phyloP scores from a whole-genome alignment of 1,140 invertebrate species.

The Drosophila repleta region DNA sequence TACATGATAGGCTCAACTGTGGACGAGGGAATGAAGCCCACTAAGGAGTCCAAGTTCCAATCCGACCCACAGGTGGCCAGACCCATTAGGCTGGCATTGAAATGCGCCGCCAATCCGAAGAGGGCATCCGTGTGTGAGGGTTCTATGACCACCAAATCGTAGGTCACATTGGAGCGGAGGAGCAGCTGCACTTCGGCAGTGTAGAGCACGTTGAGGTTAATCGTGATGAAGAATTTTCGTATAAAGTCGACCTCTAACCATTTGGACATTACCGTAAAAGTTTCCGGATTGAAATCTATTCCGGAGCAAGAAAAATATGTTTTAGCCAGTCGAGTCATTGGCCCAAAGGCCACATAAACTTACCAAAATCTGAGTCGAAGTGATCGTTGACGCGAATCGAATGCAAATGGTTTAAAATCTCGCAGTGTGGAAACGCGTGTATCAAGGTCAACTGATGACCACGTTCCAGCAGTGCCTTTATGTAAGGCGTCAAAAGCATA shows the following conservation, averaged over 20 bases:
- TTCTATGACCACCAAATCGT: conserved; percentile 55
- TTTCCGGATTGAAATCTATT: neutral
- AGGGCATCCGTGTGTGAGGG: conserved; percentile 40
- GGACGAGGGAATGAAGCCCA: conserved; percentile 24
- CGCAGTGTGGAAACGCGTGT: conserved; percentile 43
- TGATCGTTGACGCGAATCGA: conserved; percentile 41
- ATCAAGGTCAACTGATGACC: conserved; percentile 62
- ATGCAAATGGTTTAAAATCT: neutral
- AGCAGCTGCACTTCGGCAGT: conserved; percentile 37
- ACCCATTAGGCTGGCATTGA: conserved; percentile 54
- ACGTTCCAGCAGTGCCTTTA: conserved; percentile 39
- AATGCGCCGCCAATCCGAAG: conserved; percentile 51
- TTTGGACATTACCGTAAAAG: neutral
- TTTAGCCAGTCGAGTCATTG: no score
- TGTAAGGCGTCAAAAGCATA: conserved; percentile 40
- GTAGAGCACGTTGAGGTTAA: conserved; percentile 41
- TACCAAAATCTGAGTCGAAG: conserved; percentile 15
- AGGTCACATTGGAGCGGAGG: conserved; percentile 43
- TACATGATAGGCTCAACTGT: conserved; percentile 44
- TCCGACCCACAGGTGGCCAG: conserved; percentile 51
- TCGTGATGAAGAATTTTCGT: conserved; percentile 32
- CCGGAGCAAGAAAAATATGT: neutral
- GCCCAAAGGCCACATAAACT: neutral
- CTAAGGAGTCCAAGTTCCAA: conserved; percentile 51
- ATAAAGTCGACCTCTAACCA: conserved; percentile 31